Base-by-base conservation (phyloP, 2,113 vertebrate genomes). In the Corythornis cristatus region DNA sequence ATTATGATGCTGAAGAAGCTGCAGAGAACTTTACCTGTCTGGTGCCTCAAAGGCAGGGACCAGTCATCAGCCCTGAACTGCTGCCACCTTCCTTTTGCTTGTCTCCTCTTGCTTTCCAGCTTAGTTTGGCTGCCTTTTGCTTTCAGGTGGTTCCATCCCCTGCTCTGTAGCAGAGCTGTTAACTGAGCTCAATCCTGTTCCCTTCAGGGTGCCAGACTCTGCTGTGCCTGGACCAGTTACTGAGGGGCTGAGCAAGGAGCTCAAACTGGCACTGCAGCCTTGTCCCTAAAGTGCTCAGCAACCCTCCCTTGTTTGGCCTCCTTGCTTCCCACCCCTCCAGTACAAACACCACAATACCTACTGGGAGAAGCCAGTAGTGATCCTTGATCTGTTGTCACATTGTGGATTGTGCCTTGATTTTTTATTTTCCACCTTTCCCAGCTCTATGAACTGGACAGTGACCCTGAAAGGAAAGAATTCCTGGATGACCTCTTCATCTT, bases 401-500 rank as follows among this genome's bases (percentile, higher is more conserved):
- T 25, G 15, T 50, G 77, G 21, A 5, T 18, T 56, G 45, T 79
- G 50, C 10, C 61, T 81, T 86, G 37, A 40, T 29, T 58, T 28
- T 28, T 31, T 45, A 3, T 75, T 22, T 42, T 64, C 37, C 11
- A 15, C 8, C 62, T 35, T 53, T 35, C n/a, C 15, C 97, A 99
- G 99, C 98, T 99, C 61, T 99, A 99, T 57, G 99, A 99, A 97
- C 98, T 99, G 93, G 99, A 99, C 77, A 96, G 93, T 65, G 99
- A 99, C 73, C 98, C 99, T 9, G 98, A 99, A 56, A 94, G 99
- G 80, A 99, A 99, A 60, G 99, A 99, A 57, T 99, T 99, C 97
- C 98, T 99, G 46, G 99, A 99, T 66, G 98, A 99, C 45, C 98
- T 99, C 58, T 99, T 99, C 88, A 53, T 99, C 93, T 99, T 99